These are phyloP conservation scores for Platycheirus albimanus DNA, from an alignment of 2,888 invertebrate species.

Conservation along the genomic window DNA sequence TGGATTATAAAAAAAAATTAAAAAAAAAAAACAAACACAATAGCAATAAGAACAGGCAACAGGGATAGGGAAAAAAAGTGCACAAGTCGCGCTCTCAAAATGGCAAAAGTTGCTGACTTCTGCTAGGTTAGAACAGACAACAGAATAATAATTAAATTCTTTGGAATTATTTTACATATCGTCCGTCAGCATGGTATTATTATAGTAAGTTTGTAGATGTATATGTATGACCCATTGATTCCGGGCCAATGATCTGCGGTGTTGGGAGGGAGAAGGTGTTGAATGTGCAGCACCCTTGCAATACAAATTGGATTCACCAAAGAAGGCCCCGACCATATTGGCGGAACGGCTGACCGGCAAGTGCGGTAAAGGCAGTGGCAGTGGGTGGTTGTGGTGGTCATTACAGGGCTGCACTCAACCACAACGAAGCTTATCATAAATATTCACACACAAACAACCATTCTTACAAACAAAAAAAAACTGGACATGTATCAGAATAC, in stretches of 20 bases:
- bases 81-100: constrained; percentile 70
- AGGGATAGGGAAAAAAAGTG: constrained; percentile 45
- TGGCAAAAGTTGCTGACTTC: constrained; percentile 72
- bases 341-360: constrained; percentile 1
- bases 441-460: constrained; percentile 19
- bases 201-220: constrained; percentile 28
- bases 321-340: constrained; percentile 32
- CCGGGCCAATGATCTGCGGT: constrained; percentile 8
- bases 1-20: too few species aligned
- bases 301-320: constrained; percentile 67
- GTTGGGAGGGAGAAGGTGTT: constrained; percentile 15
- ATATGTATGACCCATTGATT: constrained; percentile 54
- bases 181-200: constrained; percentile 46
- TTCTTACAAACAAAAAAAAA: constrained; percentile 5
- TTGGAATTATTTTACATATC: constrained; percentile 71
- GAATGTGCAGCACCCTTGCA: constrained; percentile 50
- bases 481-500: constrained; percentile 23
- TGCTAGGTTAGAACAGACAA: constrained; percentile 56
- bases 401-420: constrained; percentile 64
- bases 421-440: constrained; percentile 61
- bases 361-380: constrained; percentile 6
- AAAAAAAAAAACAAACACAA: constrained; percentile 19
- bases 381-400: constrained; percentile 55
- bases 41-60: constrained; percentile 14
- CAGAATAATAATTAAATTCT: constrained; percentile 73